These are phyloP conservation scores for Edolisoma coerulescens DNA, from an alignment of 2,113 vertebrate species.

Conservation along the genomic window DNA sequence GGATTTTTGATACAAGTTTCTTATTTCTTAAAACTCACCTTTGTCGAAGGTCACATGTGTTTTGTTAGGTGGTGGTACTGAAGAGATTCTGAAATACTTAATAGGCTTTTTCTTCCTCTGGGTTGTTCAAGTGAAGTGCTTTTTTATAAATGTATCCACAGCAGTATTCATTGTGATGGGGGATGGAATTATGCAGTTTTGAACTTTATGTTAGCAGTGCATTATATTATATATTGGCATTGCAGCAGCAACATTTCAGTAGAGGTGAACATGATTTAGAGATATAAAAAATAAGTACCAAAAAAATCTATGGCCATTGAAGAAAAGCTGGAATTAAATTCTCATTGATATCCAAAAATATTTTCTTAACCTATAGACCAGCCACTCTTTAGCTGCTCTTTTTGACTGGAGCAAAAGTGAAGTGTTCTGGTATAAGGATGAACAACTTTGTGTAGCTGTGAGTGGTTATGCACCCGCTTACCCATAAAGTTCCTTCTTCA, in stretches of 20 bases:
- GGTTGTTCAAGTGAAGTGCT: background rate
- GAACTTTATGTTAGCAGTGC: background rate
- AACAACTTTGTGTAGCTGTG: background rate
- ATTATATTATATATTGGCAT: background rate
- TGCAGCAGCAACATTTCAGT: background rate
- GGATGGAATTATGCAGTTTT: background rate
- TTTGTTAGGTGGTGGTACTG: background rate
- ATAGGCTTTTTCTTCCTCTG: background rate
- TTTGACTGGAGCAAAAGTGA: background rate
- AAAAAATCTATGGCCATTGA: background rate
- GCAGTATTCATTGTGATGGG: background rate
- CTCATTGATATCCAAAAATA: background rate
- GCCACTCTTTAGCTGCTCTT: background rate
- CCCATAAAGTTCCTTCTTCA: background rate
- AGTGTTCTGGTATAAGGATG: background rate
- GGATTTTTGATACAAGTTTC: background rate
- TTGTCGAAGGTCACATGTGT: background rate
- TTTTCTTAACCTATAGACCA: background rate
- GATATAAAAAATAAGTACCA: background rate
- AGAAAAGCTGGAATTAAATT: background rate
- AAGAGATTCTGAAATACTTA: background rate
- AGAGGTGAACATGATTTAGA: background rate
- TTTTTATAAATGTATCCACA: background rate
- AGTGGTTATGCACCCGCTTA: background rate
- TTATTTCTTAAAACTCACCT: background rate